Conservation (phyloP, 2,797 vertebrate species). For the Rhadinocentrus ornatus region DNA sequence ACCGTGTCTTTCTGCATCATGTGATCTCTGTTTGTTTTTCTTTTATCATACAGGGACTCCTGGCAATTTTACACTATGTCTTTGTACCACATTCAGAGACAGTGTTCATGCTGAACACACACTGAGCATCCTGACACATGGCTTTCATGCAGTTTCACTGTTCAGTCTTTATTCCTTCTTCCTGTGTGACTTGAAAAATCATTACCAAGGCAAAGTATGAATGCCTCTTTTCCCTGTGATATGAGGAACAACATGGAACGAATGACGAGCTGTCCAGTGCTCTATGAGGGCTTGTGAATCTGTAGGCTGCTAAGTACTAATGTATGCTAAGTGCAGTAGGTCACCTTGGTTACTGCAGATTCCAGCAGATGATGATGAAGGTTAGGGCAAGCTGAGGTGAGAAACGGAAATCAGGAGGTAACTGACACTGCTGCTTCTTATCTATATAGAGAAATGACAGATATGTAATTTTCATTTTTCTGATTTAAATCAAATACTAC, state of each 20-base stretch:
- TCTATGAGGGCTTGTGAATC: slow-evolving; percentile 34
- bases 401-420: slow-evolving; percentile 48
- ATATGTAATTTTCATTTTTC: slow-evolving; percentile 9
- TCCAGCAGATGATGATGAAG: slow-evolving; percentile 72
- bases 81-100: slow-evolving; percentile 10
- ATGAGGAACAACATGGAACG: slow-evolving; percentile 4
- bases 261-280: slow-evolving; percentile 15
- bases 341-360: slow-evolving; percentile 84
- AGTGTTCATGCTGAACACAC: slow-evolving; percentile 12
- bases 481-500: background rate
- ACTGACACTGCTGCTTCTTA: slow-evolving; percentile 23
- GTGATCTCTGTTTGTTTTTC: slow-evolving; percentile 6
- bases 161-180: slow-evolving; percentile 15
- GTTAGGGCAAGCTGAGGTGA: slow-evolving; percentile 68
- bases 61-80: slow-evolving; percentile 27
- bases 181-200: background rate
- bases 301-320: slow-evolving; percentile 52
- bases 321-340: slow-evolving; percentile 73
- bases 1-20: slow-evolving; percentile 16
- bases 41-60: slow-evolving; percentile 25
- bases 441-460: slow-evolving; percentile 26
- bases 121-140: slow-evolving; percentile 16
- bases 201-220: background rate
- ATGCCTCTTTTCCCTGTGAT: slow-evolving; percentile 7
- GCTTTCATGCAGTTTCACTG: slow-evolving; percentile 7